These are phyloP conservation scores for Heliopora coerulea DNA, from an alignment of 92 coral and sea anemone genomes.

Conservation along the genomic window DNA sequence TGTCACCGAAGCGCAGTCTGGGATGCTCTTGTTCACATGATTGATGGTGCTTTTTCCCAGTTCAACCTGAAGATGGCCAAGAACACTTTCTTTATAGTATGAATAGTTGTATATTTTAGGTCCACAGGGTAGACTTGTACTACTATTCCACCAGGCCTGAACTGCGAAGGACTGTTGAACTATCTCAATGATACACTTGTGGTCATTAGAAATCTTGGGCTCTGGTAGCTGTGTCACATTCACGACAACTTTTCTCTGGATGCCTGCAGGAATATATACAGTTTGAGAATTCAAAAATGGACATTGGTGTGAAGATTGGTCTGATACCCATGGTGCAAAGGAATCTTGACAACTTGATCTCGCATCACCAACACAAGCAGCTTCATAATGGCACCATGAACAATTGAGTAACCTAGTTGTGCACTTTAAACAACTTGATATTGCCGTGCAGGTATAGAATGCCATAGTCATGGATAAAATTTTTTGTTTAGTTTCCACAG, in stretches of 20 bases:
- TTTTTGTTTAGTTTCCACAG: constrained; percentile 9
- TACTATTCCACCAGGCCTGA: constrained; percentile 7
- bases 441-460: constrained; percentile 15
- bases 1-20: background rate
- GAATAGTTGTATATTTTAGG: no score
- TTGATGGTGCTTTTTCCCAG: no score
- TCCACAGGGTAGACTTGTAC: constrained; percentile 24
- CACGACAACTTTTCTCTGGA: background rate
- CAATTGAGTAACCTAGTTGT: constrained; percentile 20
- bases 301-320: constrained; percentile 6
- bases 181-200: background rate
- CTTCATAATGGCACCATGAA: constrained; percentile 36
- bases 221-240: constrained; percentile 14
- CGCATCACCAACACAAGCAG: constrained; percentile 1
- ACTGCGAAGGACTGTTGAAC: background rate
- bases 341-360: background rate
- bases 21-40: no score
- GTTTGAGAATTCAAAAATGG: constrained; percentile 10
- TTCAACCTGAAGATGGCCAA: no score
- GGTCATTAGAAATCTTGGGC: constrained; percentile 16
- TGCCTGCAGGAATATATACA: constrained; percentile 25
- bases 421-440: constrained; percentile 27
- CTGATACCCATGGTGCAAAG: constrained; percentile 22
- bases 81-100: no score
- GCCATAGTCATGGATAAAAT: background rate